Percentiles rank a stretch among this genome's conserved stretches.
Conservation (phyloP, 2,888 invertebrate genomes). For the Megaustenia siamemsis region DNA sequence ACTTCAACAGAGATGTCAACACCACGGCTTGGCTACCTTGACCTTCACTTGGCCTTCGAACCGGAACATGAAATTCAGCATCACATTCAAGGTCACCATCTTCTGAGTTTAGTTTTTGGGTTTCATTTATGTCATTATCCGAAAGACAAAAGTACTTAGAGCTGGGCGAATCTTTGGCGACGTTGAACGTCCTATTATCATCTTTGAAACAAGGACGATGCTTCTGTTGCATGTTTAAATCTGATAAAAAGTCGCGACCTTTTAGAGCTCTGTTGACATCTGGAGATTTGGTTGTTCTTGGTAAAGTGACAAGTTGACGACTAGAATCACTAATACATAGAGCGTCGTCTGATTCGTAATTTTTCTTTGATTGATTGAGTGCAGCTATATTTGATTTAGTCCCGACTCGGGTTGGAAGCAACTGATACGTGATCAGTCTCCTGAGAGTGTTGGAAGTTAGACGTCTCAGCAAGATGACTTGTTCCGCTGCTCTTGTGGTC, state of each 20-base stretch:
- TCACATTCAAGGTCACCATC: constrained; percentile 16
- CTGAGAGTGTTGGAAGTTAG: background rate
- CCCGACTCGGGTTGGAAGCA: background rate
- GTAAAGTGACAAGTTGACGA: constrained; percentile 27
- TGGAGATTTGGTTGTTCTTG: constrained; percentile 16
- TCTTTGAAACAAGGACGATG: background rate
- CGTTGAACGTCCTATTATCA: background rate
- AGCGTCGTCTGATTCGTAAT: background rate
- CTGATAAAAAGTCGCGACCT: background rate
- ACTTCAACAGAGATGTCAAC: constrained; percentile 45
- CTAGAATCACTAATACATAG: too few relatives aligned
- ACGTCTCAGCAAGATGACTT: background rate
- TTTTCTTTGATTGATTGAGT: background rate
- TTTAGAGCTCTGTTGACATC: background rate
- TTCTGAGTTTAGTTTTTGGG: background rate
- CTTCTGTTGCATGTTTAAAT: background rate
- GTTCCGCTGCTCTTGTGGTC: background rate
- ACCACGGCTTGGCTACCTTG: constrained; percentile 48
- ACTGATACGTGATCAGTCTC: constrained; percentile 27
- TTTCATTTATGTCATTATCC: constrained; percentile 6
- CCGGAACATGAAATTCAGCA: background rate
- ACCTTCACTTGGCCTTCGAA: constrained; percentile 44
- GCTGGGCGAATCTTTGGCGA: background rate
- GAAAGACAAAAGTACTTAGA: constrained; percentile 3
- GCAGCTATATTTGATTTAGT: background rate